Evolutionary conservation across 1,140 invertebrate species (phyloP), one percentile per base, ranked within the genome.

Genomic region (Zaprionus nigranus): DNA sequence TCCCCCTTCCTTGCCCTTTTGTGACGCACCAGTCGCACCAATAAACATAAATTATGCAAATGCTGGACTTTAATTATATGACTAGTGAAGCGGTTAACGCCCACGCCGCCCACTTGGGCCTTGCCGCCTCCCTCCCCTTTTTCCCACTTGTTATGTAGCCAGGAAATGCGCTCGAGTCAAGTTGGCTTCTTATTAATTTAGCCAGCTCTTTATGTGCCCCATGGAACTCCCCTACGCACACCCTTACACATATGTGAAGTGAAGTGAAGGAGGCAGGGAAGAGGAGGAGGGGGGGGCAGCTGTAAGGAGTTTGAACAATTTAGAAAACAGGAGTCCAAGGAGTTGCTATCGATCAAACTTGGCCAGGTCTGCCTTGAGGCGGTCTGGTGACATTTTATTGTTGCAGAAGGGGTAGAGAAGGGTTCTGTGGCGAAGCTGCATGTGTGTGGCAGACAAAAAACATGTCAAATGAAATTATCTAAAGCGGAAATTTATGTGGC

Each of bases 21-120:
- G 58, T 60, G 49, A 17, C 51, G 38, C 20, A 24, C 22, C 60
- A 62, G 34, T 56, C 38, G 17, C 60, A 59, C 70, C 75, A 81
- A 90, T 81, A 90, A 90, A 90, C 70, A 90, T 88, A 90, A 88
- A 88, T 88, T 88, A 88, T 88, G 78, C 78, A 88, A 84, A 90
- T 88, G 83, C 81, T 90, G 70, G 72, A 79, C 85, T 84, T 79
- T 76, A 88, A 88, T 90, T 88, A 88, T 75, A 78, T 66, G 63
- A 71, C 60, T 60, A 54, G 59, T 59, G 73, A 71, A 84, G 68
- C 82, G 73, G 78, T 68, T 63, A 69, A 80, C 22, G 68, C 53
- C 82, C 68, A 75, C 15, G 51, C 56, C 82, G 56, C 64, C 75
- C 46, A 26, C 22, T 66, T 3, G 22, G 2, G 24, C 4, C 24